Percentiles rank a stretch among this genome's conserved stretches.
Evolutionary conservation across 2,888 invertebrate genomes (phyloP).

Genomic region (Xiphydria camelus): DNA sequence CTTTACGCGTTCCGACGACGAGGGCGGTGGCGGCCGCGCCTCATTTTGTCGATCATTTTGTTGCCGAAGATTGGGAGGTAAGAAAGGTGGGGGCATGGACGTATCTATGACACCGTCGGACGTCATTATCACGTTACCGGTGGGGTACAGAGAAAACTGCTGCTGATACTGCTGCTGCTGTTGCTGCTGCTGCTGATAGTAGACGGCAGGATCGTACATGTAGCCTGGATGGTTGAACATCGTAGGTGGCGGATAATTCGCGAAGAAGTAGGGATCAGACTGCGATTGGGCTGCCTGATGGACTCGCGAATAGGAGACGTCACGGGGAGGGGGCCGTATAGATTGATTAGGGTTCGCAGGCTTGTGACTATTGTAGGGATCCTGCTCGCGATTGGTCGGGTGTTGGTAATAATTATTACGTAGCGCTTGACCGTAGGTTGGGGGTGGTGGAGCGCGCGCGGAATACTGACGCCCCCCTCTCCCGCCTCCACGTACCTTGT

Average conservation of each 20-base stretch:
- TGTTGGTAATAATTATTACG: slow-evolving; percentile 31
- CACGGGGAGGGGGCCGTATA: slow-evolving; percentile 19
- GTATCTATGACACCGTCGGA: slow-evolving; percentile 49
- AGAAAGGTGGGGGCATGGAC: slow-evolving; percentile 48
- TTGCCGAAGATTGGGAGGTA: slow-evolving; percentile 16
- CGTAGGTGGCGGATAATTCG: slow-evolving; percentile 40
- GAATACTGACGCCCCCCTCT: slow-evolving; percentile 36
- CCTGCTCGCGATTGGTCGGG: background rate
- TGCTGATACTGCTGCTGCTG: slow-evolving; percentile 27
- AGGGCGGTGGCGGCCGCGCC: slow-evolving; percentile 17
- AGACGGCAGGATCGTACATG: slow-evolving; percentile 43
- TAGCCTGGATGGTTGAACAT: slow-evolving; percentile 35
- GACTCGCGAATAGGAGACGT: background rate
- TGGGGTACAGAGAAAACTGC: slow-evolving; percentile 40
- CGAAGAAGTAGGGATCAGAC: slow-evolving; percentile 29
- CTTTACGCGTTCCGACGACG: slow-evolving; percentile 4
- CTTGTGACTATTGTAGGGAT: slow-evolving; percentile 2
- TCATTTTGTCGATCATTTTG: background rate
- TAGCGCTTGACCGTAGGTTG: slow-evolving; percentile 26
- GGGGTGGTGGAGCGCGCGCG: slow-evolving; percentile 31
- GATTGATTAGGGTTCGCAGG: slow-evolving; percentile 4
- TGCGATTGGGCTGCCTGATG: slow-evolving; percentile 1
- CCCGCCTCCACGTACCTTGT: slow-evolving; percentile 57
- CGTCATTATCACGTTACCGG: slow-evolving; percentile 45
- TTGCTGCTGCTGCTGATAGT: slow-evolving; percentile 44